Evolutionary conservation across 2,113 vertebrate species (phyloP).

Genomic region (Origma solitaria): DNA sequence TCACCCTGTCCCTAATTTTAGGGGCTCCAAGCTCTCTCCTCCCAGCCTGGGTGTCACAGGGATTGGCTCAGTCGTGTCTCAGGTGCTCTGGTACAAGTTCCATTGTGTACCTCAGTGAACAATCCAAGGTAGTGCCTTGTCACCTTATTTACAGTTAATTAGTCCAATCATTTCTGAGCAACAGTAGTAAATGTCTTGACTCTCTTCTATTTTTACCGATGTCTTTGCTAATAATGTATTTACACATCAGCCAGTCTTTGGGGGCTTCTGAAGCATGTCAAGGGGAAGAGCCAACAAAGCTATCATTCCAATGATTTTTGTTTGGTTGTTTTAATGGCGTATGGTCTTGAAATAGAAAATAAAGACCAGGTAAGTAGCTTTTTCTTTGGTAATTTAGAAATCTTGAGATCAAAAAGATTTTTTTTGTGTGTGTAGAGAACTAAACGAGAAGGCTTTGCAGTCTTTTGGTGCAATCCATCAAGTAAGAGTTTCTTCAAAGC

Average conservation of each 20-base stretch:
- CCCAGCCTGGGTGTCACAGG: fast-evolving
- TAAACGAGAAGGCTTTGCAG: neutral
- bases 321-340: neutral
- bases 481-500: neutral
- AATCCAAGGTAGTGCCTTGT: neutral
- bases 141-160: neutral
- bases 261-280: neutral
- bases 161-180: neutral
- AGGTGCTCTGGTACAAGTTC: neutral
- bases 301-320: neutral
- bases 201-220: slow-evolving; percentile 1
- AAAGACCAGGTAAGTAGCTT: neutral
- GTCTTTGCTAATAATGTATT: neutral
- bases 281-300: neutral
- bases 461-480: neutral
- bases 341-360: neutral
- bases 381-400: neutral
- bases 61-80: neutral
- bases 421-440: neutral
- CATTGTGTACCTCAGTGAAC: fast-evolving
- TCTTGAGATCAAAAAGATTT: neutral
- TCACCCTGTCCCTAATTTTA: neutral
- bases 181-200: neutral
- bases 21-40: neutral
- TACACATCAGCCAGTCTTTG: neutral